A percentile compares a stretch with the other conserved stretches of the same genome.
Conservation (phyloP, 1,140 invertebrate genomes). For the Asobara japonica region DNA sequence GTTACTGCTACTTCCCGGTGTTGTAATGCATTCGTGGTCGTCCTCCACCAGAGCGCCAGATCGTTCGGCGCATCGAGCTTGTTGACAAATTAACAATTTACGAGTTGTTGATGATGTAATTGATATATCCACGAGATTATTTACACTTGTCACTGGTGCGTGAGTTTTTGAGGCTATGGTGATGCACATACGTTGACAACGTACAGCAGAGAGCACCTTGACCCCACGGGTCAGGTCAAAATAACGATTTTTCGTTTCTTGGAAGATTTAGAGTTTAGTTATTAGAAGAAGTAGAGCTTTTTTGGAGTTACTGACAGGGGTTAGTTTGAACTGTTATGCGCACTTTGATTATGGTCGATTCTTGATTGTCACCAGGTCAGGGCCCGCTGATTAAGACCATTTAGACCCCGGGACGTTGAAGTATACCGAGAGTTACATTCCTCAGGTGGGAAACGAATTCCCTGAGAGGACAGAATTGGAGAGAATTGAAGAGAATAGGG, state of each 20-base stretch:
- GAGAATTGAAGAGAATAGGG: background rate
- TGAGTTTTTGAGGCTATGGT: conserved; percentile 48
- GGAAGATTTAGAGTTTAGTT: background rate
- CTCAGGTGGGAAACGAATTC: conserved; percentile 60
- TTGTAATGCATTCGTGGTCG: conserved; percentile 23
- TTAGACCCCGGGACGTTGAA: background rate
- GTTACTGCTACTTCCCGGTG: conserved; percentile 31
- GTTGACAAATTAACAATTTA: conserved; percentile 36
- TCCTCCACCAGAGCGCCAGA: conserved; percentile 39
- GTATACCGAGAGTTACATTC: conserved; percentile 49
- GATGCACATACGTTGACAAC: conserved; percentile 62
- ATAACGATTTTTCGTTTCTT: conserved; percentile 23
- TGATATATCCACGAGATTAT: background rate
- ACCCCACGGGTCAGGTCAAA: conserved; percentile 37
- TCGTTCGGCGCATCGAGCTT: conserved; percentile 46
- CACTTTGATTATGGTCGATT: background rate
- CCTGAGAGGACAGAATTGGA: background rate
- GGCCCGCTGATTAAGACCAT: background rate
- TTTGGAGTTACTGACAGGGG: background rate
- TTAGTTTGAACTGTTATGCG: background rate
- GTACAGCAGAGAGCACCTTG: conserved; percentile 42
- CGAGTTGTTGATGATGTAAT: conserved; percentile 29
- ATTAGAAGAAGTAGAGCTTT: background rate
- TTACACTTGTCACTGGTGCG: background rate
- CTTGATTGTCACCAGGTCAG: background rate